Base-by-base conservation (phyloP, 1,140 invertebrate genomes). In the Neodiprion pinetum region DNA sequence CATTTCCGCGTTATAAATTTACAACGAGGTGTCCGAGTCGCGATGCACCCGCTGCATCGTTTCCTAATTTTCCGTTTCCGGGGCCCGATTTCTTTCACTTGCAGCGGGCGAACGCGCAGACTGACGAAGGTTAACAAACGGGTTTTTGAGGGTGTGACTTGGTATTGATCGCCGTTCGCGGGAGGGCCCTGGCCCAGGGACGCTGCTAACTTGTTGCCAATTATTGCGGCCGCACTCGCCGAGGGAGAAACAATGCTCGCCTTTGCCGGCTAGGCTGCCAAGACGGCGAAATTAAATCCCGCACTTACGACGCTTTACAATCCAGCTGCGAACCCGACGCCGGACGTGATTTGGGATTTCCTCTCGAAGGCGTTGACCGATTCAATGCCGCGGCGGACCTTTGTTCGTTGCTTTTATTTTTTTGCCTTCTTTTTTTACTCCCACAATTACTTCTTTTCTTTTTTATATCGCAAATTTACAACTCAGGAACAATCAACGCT, bases 61-160 rank as follows among this genome's bases (percentile, higher is more conserved):
- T 40, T 40, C 28, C 28, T 40, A 40, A 40, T 40, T 40, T 40
- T 40, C 28, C 28, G 28, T 40, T 40, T 40, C 2, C 28, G 28
- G 28, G 28, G 2, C 28, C 28, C 28, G 28, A 40, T 40, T 40
- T 40, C 28, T 40, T 40, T 40, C 28, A 40, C 28, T 1, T 40
- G 28, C 28, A 40, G 28, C 28, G 5, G 28, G 28, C 28, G 28
- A 40, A 61, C 53, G 53, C 53, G 11, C 53, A 61, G 53, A 17
- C 53, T 17, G 53, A 61, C 53, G 53, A 61, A 61, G 7, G 53
- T 61, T 61, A 61, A 61, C 53, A 61, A 61, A 61, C 53, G 53
- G 53, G 53, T 61, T 61, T 61, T 61, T 61, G 53, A 61, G 53
- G 53, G 53, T 61, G 53, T 61, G 53, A 61, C 53, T 61, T 61